Conservation (phyloP, 1,140 invertebrate genomes). For the Rhizoglyphus robini region DNA sequence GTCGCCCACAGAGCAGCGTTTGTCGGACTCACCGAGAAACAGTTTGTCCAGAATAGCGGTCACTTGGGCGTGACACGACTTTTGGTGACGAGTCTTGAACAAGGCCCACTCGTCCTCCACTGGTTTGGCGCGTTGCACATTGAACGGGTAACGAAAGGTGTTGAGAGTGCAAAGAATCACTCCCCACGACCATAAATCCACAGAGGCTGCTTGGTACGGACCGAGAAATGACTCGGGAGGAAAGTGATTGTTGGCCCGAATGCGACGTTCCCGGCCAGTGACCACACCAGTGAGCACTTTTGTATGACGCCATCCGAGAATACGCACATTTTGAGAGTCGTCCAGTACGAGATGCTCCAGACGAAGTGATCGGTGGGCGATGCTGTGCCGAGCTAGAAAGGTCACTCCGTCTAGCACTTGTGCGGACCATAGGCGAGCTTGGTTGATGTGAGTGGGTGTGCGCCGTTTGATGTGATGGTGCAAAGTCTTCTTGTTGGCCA, state of each 20-base stretch:
- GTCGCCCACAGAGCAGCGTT: neutral
- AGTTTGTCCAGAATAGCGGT: neutral
- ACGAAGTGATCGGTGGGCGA: neutral
- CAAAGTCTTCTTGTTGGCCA: neutral
- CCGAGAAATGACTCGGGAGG: neutral
- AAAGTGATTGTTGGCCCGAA: slow-evolving; percentile 1
- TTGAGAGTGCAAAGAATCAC: neutral
- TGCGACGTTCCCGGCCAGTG: neutral
- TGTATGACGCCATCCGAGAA: neutral
- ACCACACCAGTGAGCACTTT: neutral
- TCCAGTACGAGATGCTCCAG: slow-evolving; percentile 5
- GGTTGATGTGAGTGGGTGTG: neutral
- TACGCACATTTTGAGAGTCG: neutral
- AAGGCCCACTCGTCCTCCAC: neutral
- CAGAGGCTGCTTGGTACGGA: neutral
- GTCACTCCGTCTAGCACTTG: neutral
- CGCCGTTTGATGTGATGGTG: neutral
- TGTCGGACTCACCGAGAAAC: neutral
- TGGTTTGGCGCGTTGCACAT: neutral
- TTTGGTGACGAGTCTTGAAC: neutral
- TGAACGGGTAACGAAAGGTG: slow-evolving; percentile 12
- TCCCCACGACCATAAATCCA: neutral
- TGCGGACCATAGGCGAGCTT: neutral
- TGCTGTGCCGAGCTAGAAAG: neutral
- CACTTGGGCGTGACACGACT: neutral